Evolutionary conservation across 2,888 invertebrate species (phyloP), one percentile per base, ranked within the genome.

Genomic region (Buathra laborator): DNA sequence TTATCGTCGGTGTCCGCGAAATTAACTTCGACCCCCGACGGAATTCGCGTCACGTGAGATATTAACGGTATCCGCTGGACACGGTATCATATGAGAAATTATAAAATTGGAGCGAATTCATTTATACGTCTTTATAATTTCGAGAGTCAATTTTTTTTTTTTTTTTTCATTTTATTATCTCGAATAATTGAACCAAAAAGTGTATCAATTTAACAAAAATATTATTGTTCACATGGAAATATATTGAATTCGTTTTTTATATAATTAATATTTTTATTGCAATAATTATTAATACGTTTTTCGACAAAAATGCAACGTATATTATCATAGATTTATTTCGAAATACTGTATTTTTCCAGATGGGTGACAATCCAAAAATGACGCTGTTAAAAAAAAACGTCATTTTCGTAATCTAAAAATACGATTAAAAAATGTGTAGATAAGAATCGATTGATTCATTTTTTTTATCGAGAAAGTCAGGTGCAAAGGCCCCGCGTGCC

Each of bases 1-100:
- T 84, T 84, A 62, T 72, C 32, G 44, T 70, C 62, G 37, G 64
- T 37, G 48, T 62, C 24, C 62, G 70, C 70, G 74, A 59, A 70
- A 70, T 56, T 78, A 62, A 68, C 56, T 75, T 16, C 43, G 46
- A 75, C 37, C 19, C 10, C 12, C 43, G 16, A 70, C 62, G 70
- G 16, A 53, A 62, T 48, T 37, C 46, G 48, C 46, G 62, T 79
- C 64, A 74, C 72, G 67, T 44, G 9, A 71, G 6, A 16, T 56
- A 70, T 51, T 51, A 51, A 70, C 4, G 10, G 32, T 48, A 37
- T 53, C 70, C 70, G 53, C 51, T 51, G 51, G 16, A 16, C 19
- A 16, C 10, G 19, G 53, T 10, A 16, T 19, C 9, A 19, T 53
- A 7, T 16, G 19, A 16, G 53, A 53, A 6, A 51, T 51, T 51